Base-by-base conservation (phyloP, 2,797 vertebrate species). In the Avahi laniger region DNA sequence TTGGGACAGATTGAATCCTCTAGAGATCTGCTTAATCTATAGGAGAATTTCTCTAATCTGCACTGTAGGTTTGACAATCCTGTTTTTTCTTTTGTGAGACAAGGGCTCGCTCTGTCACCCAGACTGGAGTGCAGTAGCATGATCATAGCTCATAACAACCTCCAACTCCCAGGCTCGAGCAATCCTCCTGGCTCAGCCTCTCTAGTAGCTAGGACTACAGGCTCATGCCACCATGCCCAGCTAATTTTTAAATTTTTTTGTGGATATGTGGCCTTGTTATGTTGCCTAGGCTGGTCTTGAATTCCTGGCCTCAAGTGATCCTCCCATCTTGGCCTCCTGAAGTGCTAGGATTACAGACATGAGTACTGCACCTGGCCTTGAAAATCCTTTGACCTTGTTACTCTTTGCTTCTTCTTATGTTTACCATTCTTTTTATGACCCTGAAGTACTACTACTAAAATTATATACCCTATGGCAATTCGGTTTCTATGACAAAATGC, bases 351-450 rank as follows among this genome's bases (percentile, higher is more conserved):
- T 65, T 65, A 65, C 15, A 65, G 63, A 15, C 7, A 18, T n/a
- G 63, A 18, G 63, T 30, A n/a, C 8, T 65, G 5, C 15, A 65
- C 3, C 33, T n/a, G 63, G 33, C 15, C 33, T 52, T 85, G 76
- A 35, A 14, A 80, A 30, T 75, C 15, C 63, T 92, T 96, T 80
- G 38, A 43, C 13, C 59, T 83, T 97, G 22, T 35, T 85, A 41
- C 89, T 94, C 91, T 46, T 92, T 59, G 35, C 73, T 89, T 83
- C 43, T 69, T 69, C 38, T 95, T 83, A 9, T 30, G 48, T 26
- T 89, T 41, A 41, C 14, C 38, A 35, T 86, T 93, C 24, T 91
- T 90, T 96, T 88, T 82, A 75, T 93, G 69, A 82, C 14, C n/a
- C 24, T 70, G 28, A 82, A 79, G n/a, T 52, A n/a, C 30, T 61